Base-by-base conservation (phyloP, 1,140 invertebrate genomes). In the Orius laevigatus region DNA sequence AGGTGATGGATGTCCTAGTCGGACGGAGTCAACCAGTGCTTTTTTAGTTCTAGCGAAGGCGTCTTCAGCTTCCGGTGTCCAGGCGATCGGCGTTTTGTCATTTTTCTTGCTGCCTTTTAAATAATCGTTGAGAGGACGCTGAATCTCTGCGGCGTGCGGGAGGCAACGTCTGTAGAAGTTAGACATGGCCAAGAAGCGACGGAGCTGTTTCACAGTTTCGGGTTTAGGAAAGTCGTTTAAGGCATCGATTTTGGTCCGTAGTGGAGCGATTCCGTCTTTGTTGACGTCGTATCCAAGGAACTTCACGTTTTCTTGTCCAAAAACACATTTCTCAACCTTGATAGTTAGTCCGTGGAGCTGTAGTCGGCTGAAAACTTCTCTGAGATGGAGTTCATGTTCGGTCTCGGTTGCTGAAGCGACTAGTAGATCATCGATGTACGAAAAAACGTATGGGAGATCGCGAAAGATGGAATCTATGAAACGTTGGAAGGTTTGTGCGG, bases 391-490 rank as follows among this genome's bases (percentile, higher is more conserved):
- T 0, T 46, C 18, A 36, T 64, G 62, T 42, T 64, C 46, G 40
- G 56, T 53, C 10, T 49, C 41, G 14, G 31, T 55, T 40, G 12
- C 35, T 3, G 61, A 63, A 0, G 53, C 59, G 10, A 66, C 46
- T 1, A 67, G 42, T 10, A 65, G 53, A 45, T 66, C 61, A 46
- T 65, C 63, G 3, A 65, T 53, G 40, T 61, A 65, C 31, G 50
- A 36, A 36, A 57, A 67, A 3, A 38, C 41, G 47, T 59, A 64
- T 11, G 58, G 54, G 11, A 66, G 54, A 9, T 33, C 51, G 5
- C n/a, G 19, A 2, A 70, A 55, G 1, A 70, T 58, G n/a, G 60
- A 31, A 53, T 70, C 59, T 43, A 75, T 70, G 10, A 66, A 62
- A 10, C 70, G 48, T 55, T 72, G 66, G 53, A 72, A 74, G 0